Evolutionary conservation across 2,113 vertebrate species (phyloP), one percentile per base, ranked within the genome.

Genomic region (Daboia siamensis): DNA sequence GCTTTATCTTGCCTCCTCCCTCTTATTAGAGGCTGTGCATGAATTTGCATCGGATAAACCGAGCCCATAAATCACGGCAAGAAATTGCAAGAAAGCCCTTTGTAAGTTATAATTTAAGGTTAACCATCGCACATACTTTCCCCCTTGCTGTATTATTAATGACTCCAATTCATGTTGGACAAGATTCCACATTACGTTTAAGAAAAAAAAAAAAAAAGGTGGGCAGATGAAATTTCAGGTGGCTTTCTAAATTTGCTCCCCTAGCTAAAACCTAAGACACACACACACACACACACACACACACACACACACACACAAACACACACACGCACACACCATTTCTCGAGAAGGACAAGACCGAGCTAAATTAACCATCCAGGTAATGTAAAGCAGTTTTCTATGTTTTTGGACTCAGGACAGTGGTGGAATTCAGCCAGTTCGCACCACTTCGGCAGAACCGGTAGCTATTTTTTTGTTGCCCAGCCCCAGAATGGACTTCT

Each of bases 21-120:
- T 98, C 97, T 98, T 98, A 98, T 98, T 98, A 98, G 97, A 98
- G 98, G 97, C 97, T 96, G 96, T 97, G 97, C 97, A 98, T 97
- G 97, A 98, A 98, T 98, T 98, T 98, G 98, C 98, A 98, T 98
- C 98, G 98, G 98, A 98, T 98, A 98, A 98, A 98, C 98, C 97
- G 96, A 97, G 95, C 95, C 95, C 98, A 98, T 98, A 98, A 98
- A 98, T 98, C 98, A 98, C 97, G 95, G 95, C 92, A 94, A 97
- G 97, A 97, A 98, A 98, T 96, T 98, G 97, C 97, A 97, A 97
- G 97, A 98, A 98, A 11, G 92, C 97, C 98, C 96, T 97, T 97
- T 98, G 97, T 98, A 98, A 98, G 98, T 97, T 98, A 97, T 98
- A 98, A 98, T 98, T 98, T 98, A 98, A 98, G 98, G 98, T 98